Evolutionary conservation across 23 tunicate species (phyloP), one percentile per base, ranked within the genome.

Genomic region (Botrylloides violaceus): DNA sequence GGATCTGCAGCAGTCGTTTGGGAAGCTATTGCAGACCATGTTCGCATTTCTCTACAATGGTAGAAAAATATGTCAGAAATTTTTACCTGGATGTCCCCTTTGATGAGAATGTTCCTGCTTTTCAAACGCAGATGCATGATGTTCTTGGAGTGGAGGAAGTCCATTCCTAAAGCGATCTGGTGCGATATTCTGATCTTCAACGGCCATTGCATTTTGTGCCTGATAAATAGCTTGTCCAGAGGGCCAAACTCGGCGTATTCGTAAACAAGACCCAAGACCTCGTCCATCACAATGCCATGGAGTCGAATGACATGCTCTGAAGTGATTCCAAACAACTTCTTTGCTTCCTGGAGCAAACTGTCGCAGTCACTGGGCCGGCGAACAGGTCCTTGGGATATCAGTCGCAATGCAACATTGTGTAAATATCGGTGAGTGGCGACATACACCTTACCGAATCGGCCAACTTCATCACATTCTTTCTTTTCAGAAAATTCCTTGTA

Each of bases 201-300:
- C n/a, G 76, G 49, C 87, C 80, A 75, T 19, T 70, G 60, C 4
- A 73, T 37, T 12, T 78, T 29, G 27, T 26, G 5, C 22, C 81
- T 34, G 4, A 38, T 49, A 28, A 82, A 22, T n/a, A 71, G 49
- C 59, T 82, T 75, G 12, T 34, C 0, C 34, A 82, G 61, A 21
- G 77, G 53, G 0, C 87, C 87, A 38, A 64, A 75, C 23, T 82
- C 81, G 30, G 87, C 87, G 65, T 66, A 66, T 28, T 82, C 87
- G 39, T 30, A 82, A 19, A 82, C 70, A 0, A 82, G 73, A 37
- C 87, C 75, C 19, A 82, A 79, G 12, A 29, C 70, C 9, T 73
- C 66, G 36, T 82, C 87, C 76, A 75, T 75, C 2, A 82, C 87
- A 35, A 64, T 34, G 2, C 87, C 87, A 35, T 32, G 61, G 36